Percentiles rank a stretch among this genome's conserved stretches.
These are phyloP conservation scores for Hydroisotoma schaefferi DNA, from an alignment of 2,888 invertebrate genomes.

Conservation along the genomic window DNA sequence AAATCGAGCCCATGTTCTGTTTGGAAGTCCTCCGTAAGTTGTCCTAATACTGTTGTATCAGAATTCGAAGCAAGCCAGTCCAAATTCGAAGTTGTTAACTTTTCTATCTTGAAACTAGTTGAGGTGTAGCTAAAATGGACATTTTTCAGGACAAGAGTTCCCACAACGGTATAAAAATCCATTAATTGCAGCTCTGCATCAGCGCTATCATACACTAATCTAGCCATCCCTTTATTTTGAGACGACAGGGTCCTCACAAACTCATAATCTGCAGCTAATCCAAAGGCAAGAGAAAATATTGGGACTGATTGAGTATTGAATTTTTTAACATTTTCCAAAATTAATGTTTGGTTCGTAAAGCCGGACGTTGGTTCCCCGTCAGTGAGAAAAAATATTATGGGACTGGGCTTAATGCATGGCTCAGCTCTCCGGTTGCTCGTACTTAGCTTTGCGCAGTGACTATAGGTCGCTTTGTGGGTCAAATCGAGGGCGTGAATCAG, in stretches of 20 bases:
- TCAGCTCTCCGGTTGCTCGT: too few species aligned
- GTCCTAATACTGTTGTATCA: too few species aligned
- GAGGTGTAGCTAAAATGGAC: slow-evolving; percentile 61
- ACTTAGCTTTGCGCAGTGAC: too few species aligned
- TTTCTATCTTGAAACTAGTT: too few species aligned
- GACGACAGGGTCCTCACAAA: slow-evolving; percentile 51
- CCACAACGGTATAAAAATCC: slow-evolving; percentile 58
- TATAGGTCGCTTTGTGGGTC: too few species aligned
- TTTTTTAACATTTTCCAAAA: slow-evolving; percentile 45
- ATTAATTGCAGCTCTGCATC: slow-evolving; percentile 52
- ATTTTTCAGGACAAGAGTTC: slow-evolving; percentile 64
- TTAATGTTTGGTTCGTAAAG: slow-evolving; percentile 48
- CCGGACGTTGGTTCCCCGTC: slow-evolving; percentile 53
- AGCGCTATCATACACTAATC: slow-evolving; percentile 52
- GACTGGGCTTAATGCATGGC: background rate
- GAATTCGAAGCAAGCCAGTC: too few species aligned
- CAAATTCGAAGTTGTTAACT: too few species aligned
- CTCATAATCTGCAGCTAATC: slow-evolving; percentile 51
- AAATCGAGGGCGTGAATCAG: slow-evolving; percentile 57
- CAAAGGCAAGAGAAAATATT: slow-evolving; percentile 53
- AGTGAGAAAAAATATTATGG: slow-evolving; percentile 53
- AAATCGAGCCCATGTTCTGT: too few species aligned
- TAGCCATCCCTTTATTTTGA: slow-evolving; percentile 52
- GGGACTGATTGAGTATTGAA: slow-evolving; percentile 42
- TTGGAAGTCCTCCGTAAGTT: too few species aligned